phyloP scores from a whole-genome alignment of 1,140 invertebrate species.

The Pantala flavescens region DNA sequence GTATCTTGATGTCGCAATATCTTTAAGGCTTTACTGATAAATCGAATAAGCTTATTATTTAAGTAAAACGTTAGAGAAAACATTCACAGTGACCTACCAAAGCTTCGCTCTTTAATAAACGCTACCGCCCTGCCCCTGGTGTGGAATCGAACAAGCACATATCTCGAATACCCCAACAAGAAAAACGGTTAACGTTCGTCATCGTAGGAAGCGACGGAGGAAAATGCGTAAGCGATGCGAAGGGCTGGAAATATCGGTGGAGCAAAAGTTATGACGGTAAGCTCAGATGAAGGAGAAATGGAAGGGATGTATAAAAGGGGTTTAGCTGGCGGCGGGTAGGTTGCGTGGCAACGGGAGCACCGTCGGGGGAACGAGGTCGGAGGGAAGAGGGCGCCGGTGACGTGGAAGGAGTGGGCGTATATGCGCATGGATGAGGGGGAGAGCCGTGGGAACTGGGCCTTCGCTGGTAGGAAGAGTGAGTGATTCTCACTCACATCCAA shows the following conservation, averaged over 20 bases:
- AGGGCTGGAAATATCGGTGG: not conserved
- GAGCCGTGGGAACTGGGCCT: conserved; percentile 1
- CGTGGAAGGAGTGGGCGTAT: not conserved
- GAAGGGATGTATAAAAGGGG: not conserved
- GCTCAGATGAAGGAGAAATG: not conserved
- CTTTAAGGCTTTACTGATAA: no score
- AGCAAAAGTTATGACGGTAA: not conserved
- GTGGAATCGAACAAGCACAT: no score
- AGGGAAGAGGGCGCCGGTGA: not conserved
- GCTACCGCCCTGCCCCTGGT: no score
- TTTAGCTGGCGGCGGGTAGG: not conserved
- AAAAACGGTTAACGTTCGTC: no score
- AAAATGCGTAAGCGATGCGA: not conserved
- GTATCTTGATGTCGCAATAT: no score
- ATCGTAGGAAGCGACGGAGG: no score
- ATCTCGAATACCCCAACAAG: no score
- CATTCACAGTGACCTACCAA: no score
- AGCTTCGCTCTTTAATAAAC: no score
- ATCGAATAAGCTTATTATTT: no score
- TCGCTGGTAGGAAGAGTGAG: not conserved
- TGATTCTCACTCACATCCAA: not conserved
- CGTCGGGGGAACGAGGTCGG: not conserved
- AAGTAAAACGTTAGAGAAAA: no score
- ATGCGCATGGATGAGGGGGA: not conserved
- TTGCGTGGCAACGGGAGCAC: not conserved